Percentiles rank a stretch among this genome's conserved stretches.
phyloP scores from a whole-genome alignment of 2,113 vertebrate genomes.

The Ciconia boyciana region DNA sequence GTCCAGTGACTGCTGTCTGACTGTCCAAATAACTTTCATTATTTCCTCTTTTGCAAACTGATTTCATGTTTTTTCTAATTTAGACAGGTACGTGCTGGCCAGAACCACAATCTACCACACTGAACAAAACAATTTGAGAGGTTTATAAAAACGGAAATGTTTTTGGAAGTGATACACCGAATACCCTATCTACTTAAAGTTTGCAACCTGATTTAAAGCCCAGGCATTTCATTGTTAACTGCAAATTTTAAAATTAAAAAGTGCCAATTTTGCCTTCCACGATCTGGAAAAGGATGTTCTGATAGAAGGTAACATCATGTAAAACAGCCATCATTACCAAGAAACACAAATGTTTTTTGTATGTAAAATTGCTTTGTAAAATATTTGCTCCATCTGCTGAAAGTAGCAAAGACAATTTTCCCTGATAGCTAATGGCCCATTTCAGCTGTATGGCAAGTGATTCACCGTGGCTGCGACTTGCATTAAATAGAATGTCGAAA shows the following conservation, averaged over 20 bases:
- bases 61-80: neutral
- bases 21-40: neutral
- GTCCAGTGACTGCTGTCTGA: neutral
- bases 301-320: slow-evolving; percentile 69
- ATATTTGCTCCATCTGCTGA: slow-evolving; percentile 96
- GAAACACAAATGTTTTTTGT: slow-evolving; percentile 77
- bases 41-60: neutral
- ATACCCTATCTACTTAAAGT: slow-evolving; percentile 56
- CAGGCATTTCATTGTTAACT: slow-evolving; percentile 51
- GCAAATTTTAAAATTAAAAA: slow-evolving; percentile 73
- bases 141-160: neutral
- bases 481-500: slow-evolving; percentile 60
- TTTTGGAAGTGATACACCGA: slow-evolving; percentile 16
- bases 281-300: slow-evolving; percentile 67
- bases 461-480: slow-evolving; percentile 64
- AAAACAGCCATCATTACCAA: slow-evolving; percentile 74
- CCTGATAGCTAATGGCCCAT: slow-evolving; percentile 93
- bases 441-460: slow-evolving; percentile 81
- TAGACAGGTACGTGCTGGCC: neutral
- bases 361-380: slow-evolving; percentile 85
- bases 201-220: slow-evolving; percentile 63
- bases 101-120: neutral
- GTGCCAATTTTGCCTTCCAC: slow-evolving; percentile 68
- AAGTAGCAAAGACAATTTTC: slow-evolving; percentile 93
- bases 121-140: neutral